Conservation (phyloP, 2,113 vertebrate genomes). For the Nerophis lumbriciformis region DNA sequence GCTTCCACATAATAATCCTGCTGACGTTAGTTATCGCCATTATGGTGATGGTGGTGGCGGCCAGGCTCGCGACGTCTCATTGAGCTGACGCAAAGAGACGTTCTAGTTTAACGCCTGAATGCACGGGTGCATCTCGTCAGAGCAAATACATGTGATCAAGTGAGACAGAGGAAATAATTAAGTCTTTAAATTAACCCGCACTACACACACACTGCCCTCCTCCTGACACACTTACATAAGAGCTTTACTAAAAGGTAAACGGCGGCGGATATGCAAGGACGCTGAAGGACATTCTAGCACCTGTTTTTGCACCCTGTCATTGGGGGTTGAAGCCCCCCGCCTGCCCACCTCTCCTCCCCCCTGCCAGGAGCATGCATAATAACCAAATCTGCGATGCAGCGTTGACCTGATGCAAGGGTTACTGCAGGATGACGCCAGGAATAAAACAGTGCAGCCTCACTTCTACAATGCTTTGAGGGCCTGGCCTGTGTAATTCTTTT, state of each 20-base stretch:
- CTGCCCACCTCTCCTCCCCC: constrained; percentile 34
- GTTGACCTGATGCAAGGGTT: constrained; percentile 48
- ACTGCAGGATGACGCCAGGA: constrained; percentile 22
- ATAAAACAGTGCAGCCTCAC: background rate
- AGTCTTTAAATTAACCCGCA: constrained; percentile 6
- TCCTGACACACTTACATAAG: constrained; percentile 6
- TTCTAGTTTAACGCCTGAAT: background rate
- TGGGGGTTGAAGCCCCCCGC: constrained; percentile 17
- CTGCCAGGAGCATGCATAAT: constrained; percentile 57
- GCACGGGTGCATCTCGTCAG: background rate
- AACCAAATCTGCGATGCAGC: constrained; percentile 49
- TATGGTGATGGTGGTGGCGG: background rate
- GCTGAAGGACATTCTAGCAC: constrained; percentile 55
- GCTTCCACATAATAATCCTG: background rate
- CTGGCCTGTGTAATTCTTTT: background rate
- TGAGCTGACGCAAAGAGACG: constrained; percentile 4
- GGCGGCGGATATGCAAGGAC: constrained; percentile 37
- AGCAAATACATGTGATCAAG: constrained; percentile 4
- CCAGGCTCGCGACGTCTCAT: background rate
- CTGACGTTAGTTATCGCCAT: background rate
- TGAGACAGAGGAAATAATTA: constrained; percentile 4
- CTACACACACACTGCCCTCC: background rate
- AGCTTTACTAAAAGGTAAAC: constrained; percentile 2
- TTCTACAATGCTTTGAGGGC: background rate
- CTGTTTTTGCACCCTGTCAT: constrained; percentile 38